A percentile compares a stretch with the other conserved stretches of the same genome.
These are phyloP conservation scores for Ellobium chinense DNA, from an alignment of 2,888 invertebrate species.

Conservation along the genomic window DNA sequence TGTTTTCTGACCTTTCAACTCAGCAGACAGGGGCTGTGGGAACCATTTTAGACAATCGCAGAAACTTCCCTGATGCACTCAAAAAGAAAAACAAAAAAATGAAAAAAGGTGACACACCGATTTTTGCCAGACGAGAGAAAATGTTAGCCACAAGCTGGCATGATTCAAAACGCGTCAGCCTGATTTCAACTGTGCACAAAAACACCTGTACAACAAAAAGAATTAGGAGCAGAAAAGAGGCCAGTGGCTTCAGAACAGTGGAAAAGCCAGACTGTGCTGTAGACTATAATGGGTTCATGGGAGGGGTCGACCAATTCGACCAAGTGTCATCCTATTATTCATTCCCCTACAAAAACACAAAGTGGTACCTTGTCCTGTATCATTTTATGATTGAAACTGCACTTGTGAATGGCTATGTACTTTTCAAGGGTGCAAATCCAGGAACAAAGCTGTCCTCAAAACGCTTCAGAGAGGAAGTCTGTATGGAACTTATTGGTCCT, in stretches of 20 bases:
- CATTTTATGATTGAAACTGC: not conserved
- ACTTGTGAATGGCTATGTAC: not conserved
- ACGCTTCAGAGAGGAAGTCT: not conserved
- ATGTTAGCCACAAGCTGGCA: too few relatives aligned
- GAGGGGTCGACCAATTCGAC: slow-evolving; percentile 31
- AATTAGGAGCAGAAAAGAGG: too few relatives aligned
- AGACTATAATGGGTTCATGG: slow-evolving; percentile 15
- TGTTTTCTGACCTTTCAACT: too few relatives aligned
- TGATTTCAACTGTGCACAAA: too few relatives aligned
- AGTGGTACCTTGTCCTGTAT: slow-evolving; percentile 19
- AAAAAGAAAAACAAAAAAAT: too few relatives aligned
- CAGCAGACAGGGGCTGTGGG: too few relatives aligned
- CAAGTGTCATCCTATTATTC: slow-evolving; percentile 19
- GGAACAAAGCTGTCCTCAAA: not conserved
- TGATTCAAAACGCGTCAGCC: too few relatives aligned
- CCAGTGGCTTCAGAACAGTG: not conserved
- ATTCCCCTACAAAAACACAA: not conserved
- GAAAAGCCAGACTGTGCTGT: not conserved
- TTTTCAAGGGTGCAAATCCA: not conserved
- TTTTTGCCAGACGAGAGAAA: too few relatives aligned
- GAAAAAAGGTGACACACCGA: too few relatives aligned
- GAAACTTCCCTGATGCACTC: too few relatives aligned
- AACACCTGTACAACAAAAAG: too few relatives aligned
- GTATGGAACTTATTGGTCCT: not conserved
- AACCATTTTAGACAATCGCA: too few relatives aligned